Base-by-base conservation (phyloP, 2,797 vertebrate genomes). In the Urosaurus nigricauda region DNA sequence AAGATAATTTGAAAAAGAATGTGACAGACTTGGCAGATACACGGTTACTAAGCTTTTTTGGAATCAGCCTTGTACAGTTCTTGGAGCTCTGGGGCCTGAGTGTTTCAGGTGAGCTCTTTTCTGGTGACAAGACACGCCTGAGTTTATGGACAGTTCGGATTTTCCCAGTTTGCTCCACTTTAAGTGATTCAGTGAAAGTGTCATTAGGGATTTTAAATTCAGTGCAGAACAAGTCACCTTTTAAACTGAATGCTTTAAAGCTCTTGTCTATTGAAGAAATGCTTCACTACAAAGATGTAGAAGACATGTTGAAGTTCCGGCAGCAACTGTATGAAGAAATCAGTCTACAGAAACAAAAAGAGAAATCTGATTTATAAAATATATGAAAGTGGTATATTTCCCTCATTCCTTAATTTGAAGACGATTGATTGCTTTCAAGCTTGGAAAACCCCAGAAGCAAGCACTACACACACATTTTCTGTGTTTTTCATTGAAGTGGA, bases 61-160 rank as follows among this genome's bases (percentile, higher is more conserved):
- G 98, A 75, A 84, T 90, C 70, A 94, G 94, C 90, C 94, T 99
- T 5, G 60, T 84, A 1, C 93, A 97, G 2, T 98, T 98, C 90
- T 93, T 98, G 74, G 88, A 92, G 68, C 94, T 79, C 58, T 98
- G 98, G 98, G 96, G 96, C 29, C 21, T 98, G 60, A 90, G 92
- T 29, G n/a, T 92, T 4, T 98, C 97, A 0, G 90, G 85, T 0
- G 86, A 98, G 84, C 96, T 96, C 40, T 98, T 99, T 96, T 98
- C 98, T 0, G 93, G 96, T 6, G 94, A 95, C 5, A 79, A n/a
- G 5, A 84, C 92, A 0, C 1, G 1, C 37, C 82, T 97, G 53
- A 98, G 97, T 91, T 94, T 99, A 94, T 99, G 99, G 99, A 98
- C 96, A 26, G 96, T 96, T 0, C 95, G 98, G 87, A 96, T 99